Evolutionary conservation across 2,888 invertebrate species (phyloP).

Genomic region (Tubulanus polymorphus): DNA sequence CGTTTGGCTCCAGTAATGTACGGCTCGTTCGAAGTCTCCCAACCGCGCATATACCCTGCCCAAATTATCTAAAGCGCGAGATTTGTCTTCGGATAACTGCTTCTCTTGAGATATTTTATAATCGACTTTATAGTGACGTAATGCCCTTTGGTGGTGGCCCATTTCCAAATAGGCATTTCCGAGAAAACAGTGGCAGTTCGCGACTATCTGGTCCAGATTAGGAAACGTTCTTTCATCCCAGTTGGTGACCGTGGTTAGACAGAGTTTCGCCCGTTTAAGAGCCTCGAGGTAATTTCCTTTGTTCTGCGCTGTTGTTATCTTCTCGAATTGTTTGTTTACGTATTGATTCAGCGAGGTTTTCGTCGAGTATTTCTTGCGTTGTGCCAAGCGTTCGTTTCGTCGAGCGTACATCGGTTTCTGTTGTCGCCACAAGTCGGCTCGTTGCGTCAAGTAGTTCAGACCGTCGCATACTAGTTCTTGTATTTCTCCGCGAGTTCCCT

Average conservation of each 20-base stretch:
- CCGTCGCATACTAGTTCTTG: constrained; percentile 62
- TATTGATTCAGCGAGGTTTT: constrained; percentile 34
- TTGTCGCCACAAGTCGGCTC: constrained; percentile 88
- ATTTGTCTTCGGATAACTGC: constrained; percentile 51
- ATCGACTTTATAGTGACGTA: constrained; percentile 41
- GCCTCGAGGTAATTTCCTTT: constrained; percentile 41
- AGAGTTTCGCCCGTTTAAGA: constrained; percentile 34
- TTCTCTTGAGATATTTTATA: constrained; percentile 35
- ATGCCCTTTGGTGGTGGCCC: constrained; percentile 38
- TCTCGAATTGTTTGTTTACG: constrained; percentile 41
- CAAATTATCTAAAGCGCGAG: constrained; percentile 52
- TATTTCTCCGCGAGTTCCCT: constrained; percentile 41
- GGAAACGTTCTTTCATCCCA: constrained; percentile 32
- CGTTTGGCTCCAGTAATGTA: constrained; percentile 53
- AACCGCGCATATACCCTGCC: constrained; percentile 52
- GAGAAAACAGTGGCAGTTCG: constrained; percentile 47
- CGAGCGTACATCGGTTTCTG: constrained; percentile 55
- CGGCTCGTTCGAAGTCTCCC: constrained; percentile 51
- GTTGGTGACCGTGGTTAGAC: constrained; percentile 36
- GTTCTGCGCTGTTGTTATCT: constrained; percentile 45
- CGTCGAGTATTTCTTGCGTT: constrained; percentile 23
- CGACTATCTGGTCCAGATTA: constrained; percentile 40
- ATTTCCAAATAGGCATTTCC: constrained; percentile 49
- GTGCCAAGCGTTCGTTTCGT: constrained; percentile 29
- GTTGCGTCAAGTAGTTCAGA: constrained; percentile 73